These are phyloP conservation scores for Scaptomyza reducta DNA, from an alignment of 2,888 invertebrate genomes.

Conservation along the genomic window DNA sequence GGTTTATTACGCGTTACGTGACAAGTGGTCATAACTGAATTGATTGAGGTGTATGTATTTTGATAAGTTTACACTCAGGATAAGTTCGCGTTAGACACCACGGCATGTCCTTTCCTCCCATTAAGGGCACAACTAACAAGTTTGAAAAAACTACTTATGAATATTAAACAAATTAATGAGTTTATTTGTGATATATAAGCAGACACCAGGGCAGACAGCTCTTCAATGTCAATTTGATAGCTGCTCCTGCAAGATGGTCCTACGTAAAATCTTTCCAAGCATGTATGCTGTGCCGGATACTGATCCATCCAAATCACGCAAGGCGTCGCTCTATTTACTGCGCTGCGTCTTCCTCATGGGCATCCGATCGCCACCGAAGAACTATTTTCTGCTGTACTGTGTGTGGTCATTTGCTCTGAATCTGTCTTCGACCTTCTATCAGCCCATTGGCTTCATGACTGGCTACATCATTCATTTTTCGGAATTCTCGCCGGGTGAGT, in stretches of 20 bases:
- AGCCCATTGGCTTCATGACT: constrained; percentile 63
- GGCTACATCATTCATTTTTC: constrained; percentile 58
- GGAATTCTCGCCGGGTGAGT: constrained; percentile 65
- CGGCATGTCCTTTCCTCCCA: constrained; percentile 18
- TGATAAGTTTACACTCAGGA: not conserved
- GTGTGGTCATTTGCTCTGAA: constrained; percentile 62
- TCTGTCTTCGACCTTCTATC: constrained; percentile 57
- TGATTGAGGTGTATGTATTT: constrained; percentile 1
- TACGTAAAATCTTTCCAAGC: constrained; percentile 53
- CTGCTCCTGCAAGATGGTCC: constrained; percentile 28
- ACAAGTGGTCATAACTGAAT: constrained; percentile 1
- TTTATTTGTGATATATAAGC: constrained; percentile 33
- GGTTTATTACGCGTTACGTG: constrained; percentile 43
- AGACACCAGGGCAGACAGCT: not conserved
- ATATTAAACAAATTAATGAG: constrained; percentile 31
- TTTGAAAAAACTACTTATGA: constrained; percentile 27
- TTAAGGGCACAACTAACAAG: constrained; percentile 22
- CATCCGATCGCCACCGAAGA: constrained; percentile 53
- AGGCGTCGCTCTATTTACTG: constrained; percentile 55
- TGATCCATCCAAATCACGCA: constrained; percentile 43
- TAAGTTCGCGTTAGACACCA: not conserved
- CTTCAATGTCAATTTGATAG: not conserved
- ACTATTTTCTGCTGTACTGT: constrained; percentile 45
- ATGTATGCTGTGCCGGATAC: constrained; percentile 43
- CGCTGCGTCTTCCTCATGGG: constrained; percentile 62